Evolutionary conservation across 2,888 invertebrate species (phyloP).

Genomic region (Mythimna albipuncta): DNA sequence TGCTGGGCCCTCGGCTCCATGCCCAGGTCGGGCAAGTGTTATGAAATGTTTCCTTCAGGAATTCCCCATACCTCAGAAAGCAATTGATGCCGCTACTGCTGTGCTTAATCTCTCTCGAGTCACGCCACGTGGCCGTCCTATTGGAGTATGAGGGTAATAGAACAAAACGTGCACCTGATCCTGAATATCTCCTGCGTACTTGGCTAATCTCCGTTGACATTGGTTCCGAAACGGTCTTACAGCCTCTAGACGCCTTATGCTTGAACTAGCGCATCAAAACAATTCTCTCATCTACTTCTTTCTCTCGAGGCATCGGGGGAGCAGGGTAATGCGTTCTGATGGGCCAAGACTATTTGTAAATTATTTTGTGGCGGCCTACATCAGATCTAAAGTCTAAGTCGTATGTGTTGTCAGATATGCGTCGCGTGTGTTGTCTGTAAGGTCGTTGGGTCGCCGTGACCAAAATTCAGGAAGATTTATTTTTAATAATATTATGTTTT

Average conservation of each 20-base stretch:
- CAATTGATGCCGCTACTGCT: background rate
- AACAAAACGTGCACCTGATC: background rate
- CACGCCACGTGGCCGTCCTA: background rate
- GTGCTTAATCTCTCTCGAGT: background rate
- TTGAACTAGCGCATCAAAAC: no score
- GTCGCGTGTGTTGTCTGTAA: no score
- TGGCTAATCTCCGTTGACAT: background rate
- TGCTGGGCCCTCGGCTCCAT: no score
- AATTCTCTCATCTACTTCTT: no score
- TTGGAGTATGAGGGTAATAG: background rate
- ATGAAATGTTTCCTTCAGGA: background rate
- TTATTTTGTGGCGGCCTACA: no score
- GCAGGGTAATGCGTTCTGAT: no score
- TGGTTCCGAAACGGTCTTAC: background rate
- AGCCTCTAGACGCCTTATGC: no score
- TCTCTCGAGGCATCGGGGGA: no score
- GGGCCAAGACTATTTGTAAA: no score
- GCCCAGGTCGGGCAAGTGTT: no score
- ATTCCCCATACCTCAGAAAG: background rate
- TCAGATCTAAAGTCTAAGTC: no score
- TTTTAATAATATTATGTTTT: background rate
- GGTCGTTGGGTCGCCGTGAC: background rate
- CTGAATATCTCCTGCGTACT: background rate
- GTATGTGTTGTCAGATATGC: no score
- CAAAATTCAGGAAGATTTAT: background rate